These are phyloP conservation scores for Uloborus diversus DNA, from an alignment of 1,140 invertebrate species.

Conservation along the genomic window DNA sequence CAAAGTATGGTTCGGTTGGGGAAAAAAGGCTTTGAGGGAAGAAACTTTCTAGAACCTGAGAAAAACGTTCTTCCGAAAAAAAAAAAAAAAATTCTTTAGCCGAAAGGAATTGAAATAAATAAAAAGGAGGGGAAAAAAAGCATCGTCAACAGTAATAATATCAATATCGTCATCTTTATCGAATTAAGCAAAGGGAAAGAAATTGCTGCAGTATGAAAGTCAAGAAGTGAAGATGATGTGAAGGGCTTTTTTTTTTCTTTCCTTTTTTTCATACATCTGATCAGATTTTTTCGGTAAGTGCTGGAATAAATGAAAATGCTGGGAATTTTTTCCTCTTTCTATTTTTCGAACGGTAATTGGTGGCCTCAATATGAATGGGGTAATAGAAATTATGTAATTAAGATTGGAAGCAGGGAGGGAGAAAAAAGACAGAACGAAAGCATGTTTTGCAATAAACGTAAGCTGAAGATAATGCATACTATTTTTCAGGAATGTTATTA, in stretches of 20 bases:
- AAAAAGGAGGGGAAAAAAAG: constrained; percentile 4
- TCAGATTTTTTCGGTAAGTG: neutral
- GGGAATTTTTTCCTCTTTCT: neutral
- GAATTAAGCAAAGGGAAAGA: constrained; percentile 49
- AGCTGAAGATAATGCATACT: neutral
- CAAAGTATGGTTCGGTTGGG: too few relatives aligned
- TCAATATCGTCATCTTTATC: constrained; percentile 52
- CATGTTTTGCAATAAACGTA: neutral
- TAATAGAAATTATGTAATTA: constrained; percentile 48
- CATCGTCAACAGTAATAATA: constrained; percentile 46
- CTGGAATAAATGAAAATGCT: constrained; percentile 12
- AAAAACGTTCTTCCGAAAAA: neutral
- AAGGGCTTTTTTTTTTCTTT: constrained; percentile 7
- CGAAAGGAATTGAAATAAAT: neutral
- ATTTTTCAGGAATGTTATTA: neutral
- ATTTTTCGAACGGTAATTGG: constrained; percentile 25
- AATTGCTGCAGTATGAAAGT: constrained; percentile 22
- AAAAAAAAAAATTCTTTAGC: neutral
- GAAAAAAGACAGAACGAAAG: too few relatives aligned
- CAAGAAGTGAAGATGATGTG: constrained; percentile 10
- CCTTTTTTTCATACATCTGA: neutral
- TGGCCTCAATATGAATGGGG: constrained; percentile 23
- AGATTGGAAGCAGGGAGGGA: too few relatives aligned
- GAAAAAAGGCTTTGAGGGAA: neutral
- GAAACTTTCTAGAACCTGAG: neutral